Conservation (phyloP, 2,113 vertebrate species). For the Mesocricetus auratus region DNA sequence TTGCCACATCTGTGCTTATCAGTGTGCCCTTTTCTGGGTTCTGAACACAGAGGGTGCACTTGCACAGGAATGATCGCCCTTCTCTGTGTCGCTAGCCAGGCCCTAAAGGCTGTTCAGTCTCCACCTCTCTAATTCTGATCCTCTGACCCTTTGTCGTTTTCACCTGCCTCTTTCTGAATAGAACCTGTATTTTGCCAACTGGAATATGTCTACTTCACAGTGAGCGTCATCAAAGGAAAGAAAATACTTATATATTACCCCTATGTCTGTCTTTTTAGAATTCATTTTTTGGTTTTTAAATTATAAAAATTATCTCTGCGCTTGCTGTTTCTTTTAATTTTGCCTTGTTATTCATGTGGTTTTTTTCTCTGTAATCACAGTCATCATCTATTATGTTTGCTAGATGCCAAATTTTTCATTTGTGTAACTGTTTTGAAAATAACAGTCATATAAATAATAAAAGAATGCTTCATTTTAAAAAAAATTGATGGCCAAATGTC, state of each 20-base stretch:
- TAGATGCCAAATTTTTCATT: constrained; percentile 45
- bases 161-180: constrained; percentile 55
- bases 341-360: constrained; percentile 18
- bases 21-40: neutral
- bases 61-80: neutral
- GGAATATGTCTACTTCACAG: neutral
- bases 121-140: constrained; percentile 8
- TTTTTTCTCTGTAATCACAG: neutral
- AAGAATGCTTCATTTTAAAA: neutral
- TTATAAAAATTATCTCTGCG: constrained; percentile 14
- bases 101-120: rapidly evolving
- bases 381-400: neutral
- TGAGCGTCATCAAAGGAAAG: constrained; percentile 39
- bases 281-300: constrained; percentile 41
- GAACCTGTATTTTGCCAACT: constrained; percentile 27
- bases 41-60: neutral
- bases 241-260: neutral
- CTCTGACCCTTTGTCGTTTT: constrained; percentile 48
- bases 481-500: neutral
- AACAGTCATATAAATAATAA: neutral
- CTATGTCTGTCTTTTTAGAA: constrained; percentile 14
- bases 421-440: constrained; percentile 48
- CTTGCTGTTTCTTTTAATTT: constrained; percentile 10
- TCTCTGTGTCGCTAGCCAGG: neutral
- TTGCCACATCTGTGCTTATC: neutral